Evolutionary conservation across 2,797 vertebrate genomes (phyloP).

Genomic region (Pseudocheirus occidentalis): DNA sequence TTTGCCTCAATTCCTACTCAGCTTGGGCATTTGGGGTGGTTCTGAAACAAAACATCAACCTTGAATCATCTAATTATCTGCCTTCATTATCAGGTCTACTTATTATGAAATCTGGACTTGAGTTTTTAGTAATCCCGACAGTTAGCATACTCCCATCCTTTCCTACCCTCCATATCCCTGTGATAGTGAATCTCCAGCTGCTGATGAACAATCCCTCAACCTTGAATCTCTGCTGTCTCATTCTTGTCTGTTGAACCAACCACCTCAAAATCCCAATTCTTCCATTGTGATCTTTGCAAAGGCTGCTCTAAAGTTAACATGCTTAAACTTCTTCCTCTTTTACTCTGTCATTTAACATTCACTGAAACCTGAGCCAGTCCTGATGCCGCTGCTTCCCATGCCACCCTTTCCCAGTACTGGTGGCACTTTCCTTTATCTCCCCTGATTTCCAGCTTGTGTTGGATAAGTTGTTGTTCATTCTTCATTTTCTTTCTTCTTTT

Average conservation of each 20-base stretch:
- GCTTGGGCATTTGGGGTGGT: not conserved
- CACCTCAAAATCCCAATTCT: not conserved
- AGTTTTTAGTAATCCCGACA: not conserved
- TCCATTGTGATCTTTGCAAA: not conserved
- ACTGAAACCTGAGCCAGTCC: not conserved
- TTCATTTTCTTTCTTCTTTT: no score
- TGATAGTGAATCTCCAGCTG: not conserved
- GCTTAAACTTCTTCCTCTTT: not conserved
- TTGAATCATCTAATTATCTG: not conserved
- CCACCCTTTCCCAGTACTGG: not conserved
- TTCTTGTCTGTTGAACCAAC: not conserved
- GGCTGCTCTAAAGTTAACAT: not conserved
- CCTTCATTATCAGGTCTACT: not conserved
- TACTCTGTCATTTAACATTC: not conserved
- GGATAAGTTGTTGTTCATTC: not conserved
- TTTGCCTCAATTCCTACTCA: not conserved
- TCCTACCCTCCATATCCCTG: not conserved
- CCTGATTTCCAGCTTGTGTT: not conserved
- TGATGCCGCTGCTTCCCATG: no score
- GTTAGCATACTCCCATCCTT: not conserved
- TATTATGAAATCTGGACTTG: not conserved
- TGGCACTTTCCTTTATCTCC: not conserved
- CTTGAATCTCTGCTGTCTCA: not conserved
- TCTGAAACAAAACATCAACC: not conserved
- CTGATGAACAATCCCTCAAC: not conserved